Conservation (phyloP, 2,797 vertebrate species). For the Artibeus lituratus region DNA sequence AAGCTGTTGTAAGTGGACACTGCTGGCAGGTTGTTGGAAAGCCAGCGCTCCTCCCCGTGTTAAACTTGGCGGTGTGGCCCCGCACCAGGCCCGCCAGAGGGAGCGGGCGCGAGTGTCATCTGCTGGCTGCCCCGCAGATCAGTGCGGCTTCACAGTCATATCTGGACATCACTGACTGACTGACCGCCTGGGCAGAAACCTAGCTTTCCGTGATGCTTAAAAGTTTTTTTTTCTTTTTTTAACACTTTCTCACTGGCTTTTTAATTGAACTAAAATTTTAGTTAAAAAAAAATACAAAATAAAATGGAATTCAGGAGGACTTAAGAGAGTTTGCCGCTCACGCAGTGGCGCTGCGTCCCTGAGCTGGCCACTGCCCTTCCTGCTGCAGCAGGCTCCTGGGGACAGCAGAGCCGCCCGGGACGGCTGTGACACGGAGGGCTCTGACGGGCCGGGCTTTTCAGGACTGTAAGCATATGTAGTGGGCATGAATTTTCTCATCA, state of each 20-base stretch:
- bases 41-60: slow-evolving; percentile 4
- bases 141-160: slow-evolving; percentile 29
- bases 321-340: neutral
- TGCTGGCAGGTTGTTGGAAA: neutral
- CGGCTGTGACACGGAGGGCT: neutral
- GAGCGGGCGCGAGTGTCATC: neutral
- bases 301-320: neutral
- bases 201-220: slow-evolving; percentile 31
- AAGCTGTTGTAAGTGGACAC: slow-evolving; percentile 56
- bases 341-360: neutral
- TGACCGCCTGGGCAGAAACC: slow-evolving; percentile 6
- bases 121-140: neutral
- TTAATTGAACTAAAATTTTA: slow-evolving; percentile 41
- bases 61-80: neutral
- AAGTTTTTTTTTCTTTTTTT: neutral
- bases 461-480: neutral
- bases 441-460: neutral
- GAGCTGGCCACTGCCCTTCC: neutral
- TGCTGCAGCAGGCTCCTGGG: neutral
- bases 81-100: neutral
- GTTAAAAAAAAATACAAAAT: slow-evolving; percentile 5
- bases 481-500: neutral
- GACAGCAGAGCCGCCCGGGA: neutral
- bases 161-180: neutral
- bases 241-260: slow-evolving; percentile 1